Evolutionary conservation across 2,888 invertebrate genomes (phyloP).

Genomic region (Trileptium ribeirensis): DNA sequence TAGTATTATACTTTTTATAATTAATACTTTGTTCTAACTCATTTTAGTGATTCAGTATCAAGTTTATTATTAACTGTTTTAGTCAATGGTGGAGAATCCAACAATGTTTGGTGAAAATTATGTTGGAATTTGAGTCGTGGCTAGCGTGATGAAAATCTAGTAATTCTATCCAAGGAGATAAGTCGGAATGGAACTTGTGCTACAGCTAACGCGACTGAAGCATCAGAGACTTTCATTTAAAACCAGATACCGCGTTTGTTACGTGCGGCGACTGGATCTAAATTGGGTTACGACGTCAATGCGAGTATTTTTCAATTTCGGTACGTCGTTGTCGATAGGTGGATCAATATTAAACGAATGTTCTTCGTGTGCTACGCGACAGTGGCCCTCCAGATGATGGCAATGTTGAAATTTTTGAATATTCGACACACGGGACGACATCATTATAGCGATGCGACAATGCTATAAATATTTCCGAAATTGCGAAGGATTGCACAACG

Average conservation of each 20-base stretch:
- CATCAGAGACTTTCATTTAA: background rate
- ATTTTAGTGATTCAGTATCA: too few species aligned
- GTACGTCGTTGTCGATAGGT: constrained; percentile 54
- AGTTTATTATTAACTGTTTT: too few species aligned
- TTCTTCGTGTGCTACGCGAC: constrained; percentile 48
- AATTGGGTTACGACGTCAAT: constrained; percentile 26
- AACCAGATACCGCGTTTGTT: constrained; percentile 55
- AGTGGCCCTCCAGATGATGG: constrained; percentile 53
- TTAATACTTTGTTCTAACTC: too few species aligned
- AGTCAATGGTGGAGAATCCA: constrained; percentile 56
- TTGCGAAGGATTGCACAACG: constrained; percentile 47
- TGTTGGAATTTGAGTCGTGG: constrained; percentile 44
- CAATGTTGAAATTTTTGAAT: constrained; percentile 43
- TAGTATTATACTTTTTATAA: too few species aligned
- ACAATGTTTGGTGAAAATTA: constrained; percentile 55
- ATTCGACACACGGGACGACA: constrained; percentile 53
- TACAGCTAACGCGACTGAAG: constrained; percentile 2
- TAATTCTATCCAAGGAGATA: too few species aligned
- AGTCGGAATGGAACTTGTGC: background rate
- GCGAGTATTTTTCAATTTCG: constrained; percentile 33
- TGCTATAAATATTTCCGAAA: constrained; percentile 53
- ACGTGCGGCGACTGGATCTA: constrained; percentile 61
- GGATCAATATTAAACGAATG: constrained; percentile 60
- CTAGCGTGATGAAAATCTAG: constrained; percentile 28
- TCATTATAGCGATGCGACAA: constrained; percentile 58